Conservation (phyloP, 1,140 invertebrate species). For the Lerema accius region DNA sequence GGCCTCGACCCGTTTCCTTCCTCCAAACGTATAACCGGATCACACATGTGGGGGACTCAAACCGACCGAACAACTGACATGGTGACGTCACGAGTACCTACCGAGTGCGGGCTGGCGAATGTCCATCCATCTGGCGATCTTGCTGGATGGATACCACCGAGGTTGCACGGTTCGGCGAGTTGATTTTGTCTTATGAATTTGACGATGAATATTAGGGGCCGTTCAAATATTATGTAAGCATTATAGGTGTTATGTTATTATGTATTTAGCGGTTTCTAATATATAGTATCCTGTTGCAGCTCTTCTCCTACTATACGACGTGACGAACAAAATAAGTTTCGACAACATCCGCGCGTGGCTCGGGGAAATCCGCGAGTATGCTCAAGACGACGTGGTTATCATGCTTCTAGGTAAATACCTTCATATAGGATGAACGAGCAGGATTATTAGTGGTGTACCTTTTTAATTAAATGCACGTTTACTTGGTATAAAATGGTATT, state of each 20-base stretch:
- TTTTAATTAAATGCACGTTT: too few relatives aligned
- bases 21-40: conserved; percentile 44
- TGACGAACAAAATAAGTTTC: conserved; percentile 94
- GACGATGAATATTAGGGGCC: too few relatives aligned
- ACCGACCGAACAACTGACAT: conserved; percentile 1
- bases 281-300: too few relatives aligned
- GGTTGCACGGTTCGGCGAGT: neutral
- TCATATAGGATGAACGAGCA: too few relatives aligned
- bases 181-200: neutral
- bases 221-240: too few relatives aligned
- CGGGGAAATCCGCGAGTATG: conserved; percentile 93
- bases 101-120: neutral
- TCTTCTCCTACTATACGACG: conserved; percentile 94
- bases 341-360: conserved; percentile 95
- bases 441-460: too few relatives aligned
- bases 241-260: too few relatives aligned
- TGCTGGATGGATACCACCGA: neutral
- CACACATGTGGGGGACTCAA: conserved; percentile 37
- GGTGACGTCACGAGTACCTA: conserved; percentile 6
- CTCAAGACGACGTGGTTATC: conserved; percentile 93
- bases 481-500: too few relatives aligned
- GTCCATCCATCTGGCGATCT: too few relatives aligned
- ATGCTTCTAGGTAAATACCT: conserved; percentile 95
- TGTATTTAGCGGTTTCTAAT: too few relatives aligned
- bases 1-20: conserved; percentile 42